phyloP scores from a whole-genome alignment of 2,888 invertebrate genomes.

The Cacoxenus indagator region DNA sequence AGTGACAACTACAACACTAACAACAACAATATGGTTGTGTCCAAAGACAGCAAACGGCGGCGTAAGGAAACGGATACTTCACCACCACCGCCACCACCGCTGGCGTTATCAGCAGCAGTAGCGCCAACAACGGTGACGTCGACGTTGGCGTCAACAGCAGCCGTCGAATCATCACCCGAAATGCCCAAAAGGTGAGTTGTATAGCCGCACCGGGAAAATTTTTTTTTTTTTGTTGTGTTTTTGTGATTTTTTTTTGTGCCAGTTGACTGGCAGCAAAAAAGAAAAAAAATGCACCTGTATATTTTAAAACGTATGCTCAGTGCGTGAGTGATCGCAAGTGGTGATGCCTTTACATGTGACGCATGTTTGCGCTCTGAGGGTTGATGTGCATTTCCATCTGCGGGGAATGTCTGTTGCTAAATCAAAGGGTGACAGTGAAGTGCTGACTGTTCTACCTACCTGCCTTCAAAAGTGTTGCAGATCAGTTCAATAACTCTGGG shows the following conservation, averaged over 20 bases:
- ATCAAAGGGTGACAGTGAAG: no score
- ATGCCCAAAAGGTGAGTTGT: slow-evolving; percentile 69
- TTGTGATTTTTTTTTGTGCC: neutral
- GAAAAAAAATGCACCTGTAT: no score
- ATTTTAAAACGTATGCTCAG: no score
- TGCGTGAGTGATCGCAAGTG: no score
- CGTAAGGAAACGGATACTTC: slow-evolving; percentile 65
- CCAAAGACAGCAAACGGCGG: slow-evolving; percentile 70
- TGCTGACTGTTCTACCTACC: no score
- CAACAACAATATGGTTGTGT: slow-evolving; percentile 66
- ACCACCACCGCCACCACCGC: slow-evolving; percentile 57
- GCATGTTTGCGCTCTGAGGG: no score
- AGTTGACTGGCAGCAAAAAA: neutral
- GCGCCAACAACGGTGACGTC: slow-evolving; percentile 19
- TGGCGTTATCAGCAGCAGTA: slow-evolving; percentile 36
- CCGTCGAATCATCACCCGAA: slow-evolving; percentile 70
- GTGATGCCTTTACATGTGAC: no score
- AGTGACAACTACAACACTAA: neutral
- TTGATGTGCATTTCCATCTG: no score
- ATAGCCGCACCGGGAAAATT: no score
- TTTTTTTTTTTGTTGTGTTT: slow-evolving; percentile 1
- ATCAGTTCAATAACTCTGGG: no score
- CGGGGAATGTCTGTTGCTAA: no score
- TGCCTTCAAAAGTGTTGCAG: no score
- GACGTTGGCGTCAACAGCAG: slow-evolving; percentile 43